phyloP scores from a whole-genome alignment of 2,797 vertebrate genomes.

The Liparis tanakae region DNA sequence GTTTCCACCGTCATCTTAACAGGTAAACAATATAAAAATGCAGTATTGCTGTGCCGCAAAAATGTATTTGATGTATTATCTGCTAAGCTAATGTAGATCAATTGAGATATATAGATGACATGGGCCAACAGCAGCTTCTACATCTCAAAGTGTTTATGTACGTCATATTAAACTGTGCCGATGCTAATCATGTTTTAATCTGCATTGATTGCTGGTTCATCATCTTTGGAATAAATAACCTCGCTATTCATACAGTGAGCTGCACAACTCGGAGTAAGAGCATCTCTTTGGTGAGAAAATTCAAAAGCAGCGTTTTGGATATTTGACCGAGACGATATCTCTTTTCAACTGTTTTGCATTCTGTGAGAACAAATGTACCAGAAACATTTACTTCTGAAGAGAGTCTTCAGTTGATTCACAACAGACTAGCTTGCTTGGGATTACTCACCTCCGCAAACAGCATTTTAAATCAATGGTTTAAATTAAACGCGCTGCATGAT shows the following conservation, averaged over 20 bases:
- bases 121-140: not conserved
- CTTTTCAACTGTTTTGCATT: not conserved
- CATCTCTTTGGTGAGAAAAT: not conserved
- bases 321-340: not conserved
- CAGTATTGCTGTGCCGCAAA: not conserved
- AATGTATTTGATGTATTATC: not conserved
- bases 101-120: not conserved
- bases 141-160: not conserved
- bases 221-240: slow-evolving; percentile 6
- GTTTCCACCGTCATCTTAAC: not conserved
- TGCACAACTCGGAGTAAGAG: not conserved
- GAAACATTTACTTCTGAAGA: not conserved
- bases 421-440: not conserved
- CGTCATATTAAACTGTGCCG: not conserved
- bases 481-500: not conserved
- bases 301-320: too few relatives aligned
- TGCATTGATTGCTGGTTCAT: not conserved
- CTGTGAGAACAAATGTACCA: not conserved
- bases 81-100: not conserved
- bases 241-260: not conserved
- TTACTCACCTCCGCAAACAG: not conserved
- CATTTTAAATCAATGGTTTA: slow-evolving; percentile 3
- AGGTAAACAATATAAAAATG: not conserved
- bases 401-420: not conserved
- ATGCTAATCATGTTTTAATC: not conserved